A percentile compares a stretch with the other conserved stretches of the same genome.
Evolutionary conservation across 2,113 vertebrate species (phyloP).

Genomic region (Alligator mississippiensis): DNA sequence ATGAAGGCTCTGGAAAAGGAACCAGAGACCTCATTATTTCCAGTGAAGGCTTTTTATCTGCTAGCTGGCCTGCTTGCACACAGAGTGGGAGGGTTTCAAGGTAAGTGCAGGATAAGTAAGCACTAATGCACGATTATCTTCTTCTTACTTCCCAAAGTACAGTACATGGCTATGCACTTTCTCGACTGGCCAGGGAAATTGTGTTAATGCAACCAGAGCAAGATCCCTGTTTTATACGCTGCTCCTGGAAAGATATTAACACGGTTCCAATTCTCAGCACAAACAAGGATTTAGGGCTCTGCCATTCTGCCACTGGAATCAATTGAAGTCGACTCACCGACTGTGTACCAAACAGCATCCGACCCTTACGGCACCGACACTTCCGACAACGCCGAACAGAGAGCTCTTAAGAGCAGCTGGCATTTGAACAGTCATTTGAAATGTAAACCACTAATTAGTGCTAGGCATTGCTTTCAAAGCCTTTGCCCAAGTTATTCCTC

Average conservation of each 20-base stretch:
- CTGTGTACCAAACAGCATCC: neutral
- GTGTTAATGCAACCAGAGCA: constrained; percentile 54
- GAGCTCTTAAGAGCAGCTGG: neutral
- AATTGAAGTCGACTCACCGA: neutral
- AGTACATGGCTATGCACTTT: constrained; percentile 58
- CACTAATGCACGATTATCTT: constrained; percentile 4
- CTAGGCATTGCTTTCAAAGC: neutral
- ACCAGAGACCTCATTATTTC: neutral
- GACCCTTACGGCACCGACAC: neutral
- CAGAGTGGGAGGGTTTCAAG: constrained; percentile 16
- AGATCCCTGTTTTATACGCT: neutral
- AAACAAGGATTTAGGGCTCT: neutral
- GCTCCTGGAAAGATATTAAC: neutral
- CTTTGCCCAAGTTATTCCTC: neutral
- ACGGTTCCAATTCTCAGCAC: constrained; percentile 15
- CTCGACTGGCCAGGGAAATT: constrained; percentile 55
- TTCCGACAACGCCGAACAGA: neutral
- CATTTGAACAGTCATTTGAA: neutral
- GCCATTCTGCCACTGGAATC: constrained; percentile 2
- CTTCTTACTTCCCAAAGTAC: constrained; percentile 40
- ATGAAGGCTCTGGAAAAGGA: neutral
- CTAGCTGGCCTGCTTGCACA: constrained; percentile 2
- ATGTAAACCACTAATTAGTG: neutral
- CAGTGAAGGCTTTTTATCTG: neutral
- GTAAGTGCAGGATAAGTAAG: constrained; percentile 16